Percentiles rank a stretch among this genome's conserved stretches.
Evolutionary conservation across 2,113 vertebrate species (phyloP).

Genomic region (Meriones unguiculatus): DNA sequence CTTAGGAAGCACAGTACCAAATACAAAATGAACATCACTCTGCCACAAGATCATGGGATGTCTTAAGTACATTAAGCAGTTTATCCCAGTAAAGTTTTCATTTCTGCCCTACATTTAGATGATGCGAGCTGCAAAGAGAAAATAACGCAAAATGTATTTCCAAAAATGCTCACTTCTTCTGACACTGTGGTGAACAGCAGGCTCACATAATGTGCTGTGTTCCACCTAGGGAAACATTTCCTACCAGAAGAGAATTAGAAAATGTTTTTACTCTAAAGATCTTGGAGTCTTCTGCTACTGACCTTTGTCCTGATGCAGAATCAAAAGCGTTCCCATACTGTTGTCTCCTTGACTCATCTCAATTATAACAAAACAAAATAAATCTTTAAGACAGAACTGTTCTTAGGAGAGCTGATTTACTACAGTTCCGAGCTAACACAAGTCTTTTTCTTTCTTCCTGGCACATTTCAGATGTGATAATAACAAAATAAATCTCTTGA

Average conservation of each 20-base stretch:
- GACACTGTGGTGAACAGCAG: background rate
- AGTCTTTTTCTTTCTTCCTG: conserved; percentile 68
- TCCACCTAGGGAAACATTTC: conserved; percentile 23
- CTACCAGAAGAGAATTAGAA: conserved; percentile 64
- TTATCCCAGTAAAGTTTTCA: conserved; percentile 13
- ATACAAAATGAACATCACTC: background rate
- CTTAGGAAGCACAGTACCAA: background rate
- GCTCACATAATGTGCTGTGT: background rate
- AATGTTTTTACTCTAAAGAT: conserved; percentile 61
- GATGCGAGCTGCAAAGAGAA: background rate
- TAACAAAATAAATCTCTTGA: conserved; percentile 83
- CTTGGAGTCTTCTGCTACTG: conserved; percentile 43
- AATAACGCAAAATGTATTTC: conserved; percentile 35
- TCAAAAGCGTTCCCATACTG: conserved; percentile 31
- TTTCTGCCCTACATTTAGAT: conserved; percentile 52
- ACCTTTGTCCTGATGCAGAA: conserved; percentile 70
- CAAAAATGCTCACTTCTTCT: background rate
- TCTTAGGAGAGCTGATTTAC: conserved; percentile 79
- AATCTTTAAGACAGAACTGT: conserved; percentile 79
- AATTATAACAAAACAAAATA: conserved; percentile 82
- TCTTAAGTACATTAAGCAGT: conserved; percentile 47
- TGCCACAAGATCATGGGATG: conserved; percentile 21
- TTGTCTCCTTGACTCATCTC: conserved; percentile 74
- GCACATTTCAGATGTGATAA: conserved; percentile 77
- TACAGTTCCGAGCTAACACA: conserved; percentile 75